These are phyloP conservation scores for Halcyon smyrnensis DNA, from an alignment of 2,797 vertebrate genomes.

Conservation along the genomic window DNA sequence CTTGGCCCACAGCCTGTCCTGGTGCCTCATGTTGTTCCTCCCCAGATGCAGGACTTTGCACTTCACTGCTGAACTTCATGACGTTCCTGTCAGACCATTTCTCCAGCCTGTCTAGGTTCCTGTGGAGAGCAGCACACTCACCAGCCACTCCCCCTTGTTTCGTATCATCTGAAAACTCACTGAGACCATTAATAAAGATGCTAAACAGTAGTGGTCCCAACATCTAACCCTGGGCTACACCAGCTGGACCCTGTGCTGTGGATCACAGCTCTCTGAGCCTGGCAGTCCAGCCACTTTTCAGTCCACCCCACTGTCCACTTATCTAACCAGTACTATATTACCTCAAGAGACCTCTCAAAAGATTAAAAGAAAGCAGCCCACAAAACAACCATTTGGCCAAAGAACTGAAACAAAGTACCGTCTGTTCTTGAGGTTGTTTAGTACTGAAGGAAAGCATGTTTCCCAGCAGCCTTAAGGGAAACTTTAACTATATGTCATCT, in stretches of 20 bases:
- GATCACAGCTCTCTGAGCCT: too few species aligned
- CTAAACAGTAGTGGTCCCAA: neutral
- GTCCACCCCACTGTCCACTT: too few species aligned
- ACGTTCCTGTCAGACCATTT: too few species aligned
- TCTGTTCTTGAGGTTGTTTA: neutral
- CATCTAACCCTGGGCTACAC: too few species aligned
- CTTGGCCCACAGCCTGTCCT: neutral
- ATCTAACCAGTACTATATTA: neutral
- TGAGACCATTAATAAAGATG: neutral
- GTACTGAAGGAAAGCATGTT: neutral
- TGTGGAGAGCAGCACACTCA: neutral
- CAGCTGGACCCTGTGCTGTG: too few species aligned
- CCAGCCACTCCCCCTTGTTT: neutral
- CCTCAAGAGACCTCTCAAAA: neutral
- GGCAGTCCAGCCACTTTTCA: too few species aligned
- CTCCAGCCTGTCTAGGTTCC: neutral
- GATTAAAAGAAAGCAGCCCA: neutral
- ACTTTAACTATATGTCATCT: conserved; percentile 44
- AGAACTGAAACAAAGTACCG: neutral
- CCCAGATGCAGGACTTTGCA: too few species aligned
- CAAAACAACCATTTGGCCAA: neutral
- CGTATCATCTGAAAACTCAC: neutral
- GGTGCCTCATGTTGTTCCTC: neutral
- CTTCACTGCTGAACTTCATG: neutral
- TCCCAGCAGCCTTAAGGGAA: neutral